These are phyloP conservation scores for Albula glossodonta DNA, from an alignment of 2,113 vertebrate species.

Conservation along the genomic window DNA sequence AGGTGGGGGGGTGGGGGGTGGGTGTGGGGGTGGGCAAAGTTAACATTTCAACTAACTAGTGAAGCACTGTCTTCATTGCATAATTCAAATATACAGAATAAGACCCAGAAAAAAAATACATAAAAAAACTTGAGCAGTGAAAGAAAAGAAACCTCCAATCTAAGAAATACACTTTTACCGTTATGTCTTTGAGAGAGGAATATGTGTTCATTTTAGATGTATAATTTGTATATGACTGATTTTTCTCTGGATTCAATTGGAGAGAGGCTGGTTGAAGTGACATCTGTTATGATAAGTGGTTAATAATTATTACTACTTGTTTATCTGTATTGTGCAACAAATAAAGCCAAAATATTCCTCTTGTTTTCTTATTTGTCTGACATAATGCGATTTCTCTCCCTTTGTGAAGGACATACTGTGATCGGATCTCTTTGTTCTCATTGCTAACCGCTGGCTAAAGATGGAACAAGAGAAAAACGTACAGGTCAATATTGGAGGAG, in stretches of 20 bases:
- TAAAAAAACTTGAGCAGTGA: conserved; percentile 45
- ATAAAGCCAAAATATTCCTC: conserved; percentile 18
- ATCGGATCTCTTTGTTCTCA: conserved; percentile 9
- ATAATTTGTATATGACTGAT: not conserved
- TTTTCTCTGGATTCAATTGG: conserved; percentile 8
- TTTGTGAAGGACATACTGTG: conserved; percentile 4
- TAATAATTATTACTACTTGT: conserved; percentile 14
- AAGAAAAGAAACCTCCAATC: conserved; percentile 49
- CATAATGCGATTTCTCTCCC: not conserved
- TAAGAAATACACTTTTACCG: conserved; percentile 41
- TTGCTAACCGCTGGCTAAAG: conserved; percentile 4
- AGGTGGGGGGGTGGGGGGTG: conserved; percentile 16
- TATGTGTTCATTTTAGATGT: conserved; percentile 25
- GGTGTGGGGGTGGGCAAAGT: conserved; percentile 34
- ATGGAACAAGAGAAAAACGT: not conserved
- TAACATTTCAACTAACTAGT: conserved; percentile 64
- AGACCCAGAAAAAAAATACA: conserved; percentile 50
- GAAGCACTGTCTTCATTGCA: conserved; percentile 60
- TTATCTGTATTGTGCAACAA: conserved; percentile 14
- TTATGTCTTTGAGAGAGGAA: conserved; percentile 56
- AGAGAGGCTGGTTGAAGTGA: not conserved
- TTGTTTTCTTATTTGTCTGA: not conserved
- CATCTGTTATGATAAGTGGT: conserved; percentile 12
- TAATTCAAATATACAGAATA: conserved; percentile 66
- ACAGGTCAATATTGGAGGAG: not conserved